Percentiles rank a stretch among this genome's conserved stretches.
phyloP scores from a whole-genome alignment of 1,140 invertebrate species.

The Drosophila ercepeae region DNA sequence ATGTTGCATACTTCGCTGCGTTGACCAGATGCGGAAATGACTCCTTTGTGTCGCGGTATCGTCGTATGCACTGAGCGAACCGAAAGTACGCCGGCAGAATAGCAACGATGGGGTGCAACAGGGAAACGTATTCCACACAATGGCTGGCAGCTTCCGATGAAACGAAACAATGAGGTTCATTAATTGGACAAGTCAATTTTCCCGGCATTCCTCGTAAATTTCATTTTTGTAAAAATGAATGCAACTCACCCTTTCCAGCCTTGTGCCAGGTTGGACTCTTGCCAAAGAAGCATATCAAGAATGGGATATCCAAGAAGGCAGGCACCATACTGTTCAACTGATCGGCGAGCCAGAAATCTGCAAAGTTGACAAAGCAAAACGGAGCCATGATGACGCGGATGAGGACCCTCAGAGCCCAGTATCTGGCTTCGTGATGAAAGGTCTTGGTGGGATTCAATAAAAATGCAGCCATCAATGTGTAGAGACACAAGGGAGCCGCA shows the following conservation, averaged over 20 bases:
- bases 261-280: slow-evolving; percentile 89
- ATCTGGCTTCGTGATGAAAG: slow-evolving; percentile 90
- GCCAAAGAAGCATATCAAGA: slow-evolving; percentile 93
- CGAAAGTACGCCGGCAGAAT: slow-evolving; percentile 98
- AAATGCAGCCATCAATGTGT: slow-evolving; percentile 89
- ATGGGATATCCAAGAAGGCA: slow-evolving; percentile 97
- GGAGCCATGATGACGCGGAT: slow-evolving; percentile 94
- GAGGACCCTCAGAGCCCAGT: slow-evolving; percentile 86
- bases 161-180: slow-evolving; percentile 20
- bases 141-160: slow-evolving; percentile 85
- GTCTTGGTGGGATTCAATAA: slow-evolving; percentile 92
- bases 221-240: slow-evolving; percentile 5
- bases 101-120: slow-evolving; percentile 91
- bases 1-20: slow-evolving; percentile 86
- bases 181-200: slow-evolving; percentile 5
- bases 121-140: slow-evolving; percentile 86
- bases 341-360: slow-evolving; percentile 99
- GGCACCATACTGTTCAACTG: slow-evolving; percentile 97
- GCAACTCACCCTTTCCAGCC: slow-evolving; percentile 85
- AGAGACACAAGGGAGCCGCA: slow-evolving; percentile 90
- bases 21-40: slow-evolving; percentile 98
- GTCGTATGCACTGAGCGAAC: slow-evolving; percentile 98
- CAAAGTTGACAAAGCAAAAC: slow-evolving; percentile 98
- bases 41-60: slow-evolving; percentile 95
- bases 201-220: not conserved